Base-by-base conservation (phyloP, 1,140 invertebrate genomes). In the Papilio glaucus region DNA sequence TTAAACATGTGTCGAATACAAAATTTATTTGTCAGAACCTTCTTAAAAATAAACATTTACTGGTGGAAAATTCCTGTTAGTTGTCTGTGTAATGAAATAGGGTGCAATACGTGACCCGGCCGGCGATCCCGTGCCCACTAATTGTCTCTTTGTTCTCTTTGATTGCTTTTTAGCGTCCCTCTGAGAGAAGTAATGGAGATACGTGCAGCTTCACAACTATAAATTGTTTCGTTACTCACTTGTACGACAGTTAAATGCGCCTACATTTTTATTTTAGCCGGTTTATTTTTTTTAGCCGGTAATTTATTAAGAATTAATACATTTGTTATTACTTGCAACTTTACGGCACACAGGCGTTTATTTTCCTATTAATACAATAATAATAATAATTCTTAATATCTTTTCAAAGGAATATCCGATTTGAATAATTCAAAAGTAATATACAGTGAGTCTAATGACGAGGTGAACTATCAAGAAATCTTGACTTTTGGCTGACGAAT, bases 91-190 rank as follows among this genome's bases (percentile, higher is more conserved):
- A 67, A 67, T 67, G 38, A 67, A 67, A 67, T 67, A 42, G 41
- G 21, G 63, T 33, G 29, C 29, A 33, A 18, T 67, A 67, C 38
- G 63, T 67, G 63, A 67, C 24, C 63, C 39, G 41, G 39, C 63
- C 39, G 24, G 13, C 12, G 39, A 67, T 42, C 63, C 39, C 5
- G 63, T 15, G 39, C 18, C 63, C 63, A 45, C 63, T 67, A 67
- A 67, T 67, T 67, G 63, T 67, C 63, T 41, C 63, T 67, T 67
- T 67, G 63, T 67, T 45, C 63, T 18, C 63, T 67, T 45, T 67
- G 63, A 67, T 67, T 67, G 63, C 63, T 67, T 67, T 67, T 67
- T 67, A 67, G 18, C 39, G 63, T 67, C 39, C 63, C 63, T 67
- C 12, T 29, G 63, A 29, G 39, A 67, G 41, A 15, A 63, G 37